Evolutionary conservation across 2,113 vertebrate species (phyloP).

Genomic region (Odocoileus hemionus): DNA sequence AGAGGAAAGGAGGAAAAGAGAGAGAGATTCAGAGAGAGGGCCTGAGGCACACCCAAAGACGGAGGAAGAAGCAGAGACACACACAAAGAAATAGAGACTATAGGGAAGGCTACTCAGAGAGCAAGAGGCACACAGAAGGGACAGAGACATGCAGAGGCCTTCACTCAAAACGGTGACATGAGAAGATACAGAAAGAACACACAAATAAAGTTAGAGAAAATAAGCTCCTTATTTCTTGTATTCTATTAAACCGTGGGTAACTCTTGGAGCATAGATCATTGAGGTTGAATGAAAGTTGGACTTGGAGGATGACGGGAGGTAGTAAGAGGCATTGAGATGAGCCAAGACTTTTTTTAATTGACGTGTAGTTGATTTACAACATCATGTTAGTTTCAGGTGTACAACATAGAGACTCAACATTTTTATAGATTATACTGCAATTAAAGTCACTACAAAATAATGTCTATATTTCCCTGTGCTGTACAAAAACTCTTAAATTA

Average conservation of each 20-base stretch:
- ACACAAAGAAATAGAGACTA: not conserved
- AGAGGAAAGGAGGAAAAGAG: not conserved
- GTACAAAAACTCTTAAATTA: not conserved
- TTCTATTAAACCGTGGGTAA: not conserved
- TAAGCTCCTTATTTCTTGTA: not conserved
- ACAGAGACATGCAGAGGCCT: not conserved
- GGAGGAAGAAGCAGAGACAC: not conserved
- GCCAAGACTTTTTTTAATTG: not conserved
- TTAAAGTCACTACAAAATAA: not conserved
- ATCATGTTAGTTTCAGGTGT: not conserved
- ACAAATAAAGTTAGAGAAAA: not conserved
- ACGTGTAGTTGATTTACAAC: not conserved
- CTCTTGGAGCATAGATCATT: not conserved
- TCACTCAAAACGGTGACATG: not conserved
- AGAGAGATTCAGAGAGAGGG: not conserved
- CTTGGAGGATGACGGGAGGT: not conserved
- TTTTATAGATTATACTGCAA: not conserved
- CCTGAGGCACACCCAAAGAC: not conserved
- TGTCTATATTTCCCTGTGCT: not conserved
- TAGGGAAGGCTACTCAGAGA: not conserved
- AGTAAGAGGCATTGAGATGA: not conserved
- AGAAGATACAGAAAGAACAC: not conserved
- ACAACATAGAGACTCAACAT: not conserved
- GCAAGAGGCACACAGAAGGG: not conserved
- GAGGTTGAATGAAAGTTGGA: not conserved